phyloP scores from a whole-genome alignment of 2,113 vertebrate genomes.

The Ochotona curzoniae region DNA sequence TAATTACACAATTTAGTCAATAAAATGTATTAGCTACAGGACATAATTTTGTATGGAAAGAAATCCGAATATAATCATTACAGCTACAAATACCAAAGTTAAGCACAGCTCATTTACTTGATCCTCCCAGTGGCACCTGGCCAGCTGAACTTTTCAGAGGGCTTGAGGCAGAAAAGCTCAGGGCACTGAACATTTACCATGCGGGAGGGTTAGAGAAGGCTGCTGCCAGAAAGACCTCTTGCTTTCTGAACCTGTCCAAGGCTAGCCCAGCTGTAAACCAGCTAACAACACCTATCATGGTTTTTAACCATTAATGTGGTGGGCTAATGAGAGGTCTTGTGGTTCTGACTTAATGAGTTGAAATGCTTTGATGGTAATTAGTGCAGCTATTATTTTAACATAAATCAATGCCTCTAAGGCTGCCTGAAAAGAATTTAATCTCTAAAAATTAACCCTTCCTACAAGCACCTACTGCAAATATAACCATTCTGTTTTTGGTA shows the following conservation, averaged over 20 bases:
- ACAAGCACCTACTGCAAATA: not conserved
- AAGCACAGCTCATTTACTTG: not conserved
- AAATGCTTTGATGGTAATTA: constrained; percentile 56
- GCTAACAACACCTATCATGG: not conserved
- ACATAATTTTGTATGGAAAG: not conserved
- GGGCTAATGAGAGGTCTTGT: constrained; percentile 15
- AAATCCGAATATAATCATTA: not conserved
- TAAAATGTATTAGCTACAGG: not conserved
- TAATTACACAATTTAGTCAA: constrained; percentile 12
- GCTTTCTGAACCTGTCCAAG: not conserved
- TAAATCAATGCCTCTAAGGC: constrained; percentile 35
- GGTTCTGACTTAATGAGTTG: not conserved
- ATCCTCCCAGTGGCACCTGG: not conserved
- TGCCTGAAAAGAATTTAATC: constrained; percentile 51
- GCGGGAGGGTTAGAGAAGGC: not conserved
- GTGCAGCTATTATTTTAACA: constrained; percentile 44
- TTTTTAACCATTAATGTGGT: not conserved
- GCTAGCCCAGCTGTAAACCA: not conserved
- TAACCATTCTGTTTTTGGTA: not conserved
- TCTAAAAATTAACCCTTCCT: constrained; percentile 27
- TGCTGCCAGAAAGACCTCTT: not conserved
- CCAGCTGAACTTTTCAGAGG: not conserved
- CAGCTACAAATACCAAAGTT: not conserved
- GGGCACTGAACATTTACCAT: no score
- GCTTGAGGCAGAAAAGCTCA: not conserved